Base-by-base conservation (phyloP, 2,888 invertebrate genomes). In the Eubasilissa splendida region DNA sequence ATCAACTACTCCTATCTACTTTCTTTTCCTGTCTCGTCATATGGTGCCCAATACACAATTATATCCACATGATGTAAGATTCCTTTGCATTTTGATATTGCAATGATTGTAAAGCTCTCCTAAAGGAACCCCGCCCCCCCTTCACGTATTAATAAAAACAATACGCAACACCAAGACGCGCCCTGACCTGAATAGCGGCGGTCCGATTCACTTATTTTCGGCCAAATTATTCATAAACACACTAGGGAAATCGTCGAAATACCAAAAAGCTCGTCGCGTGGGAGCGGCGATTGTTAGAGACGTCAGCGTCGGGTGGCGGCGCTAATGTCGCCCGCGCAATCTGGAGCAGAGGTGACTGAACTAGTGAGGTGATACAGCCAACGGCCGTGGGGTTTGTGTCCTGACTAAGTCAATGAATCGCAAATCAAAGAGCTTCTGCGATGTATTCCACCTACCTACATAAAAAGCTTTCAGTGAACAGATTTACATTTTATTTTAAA, bases 191-290 rank as follows among this genome's bases (percentile, higher is more conserved):
- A 73, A 56, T 73, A 73, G 50, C 71, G 33, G 9, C 42, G 56
- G 50, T 52, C 68, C 50, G 71, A 12, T 73, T 31, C 54, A 58
- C 31, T 73, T 73, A 73, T 73, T 56, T 73, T 58, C 71, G 58
- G n/a, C 58, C 71, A 56, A 73, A 73, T 73, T 73, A 73, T 73
- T 73, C 71, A 73, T 56, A 68, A n/a, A 73, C 52, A 71, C 71
- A 53, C n/a, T 33, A 68, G 12, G 58, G 56, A 56, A 58, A 58
- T 73, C 58, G 56, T 58, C 71, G 71, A 73, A 73, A 73, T 73
- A 73, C 71, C 71, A 33, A 73, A 71, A 73, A 73, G 71, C 71
- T 73, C 58, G 31, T 31, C 31, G 58, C 71, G 71, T 58, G 71
- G 58, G 71, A n/a, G 54, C 42, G 58, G 42, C 50, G 52, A 31